These are phyloP conservation scores for Coreoperca whiteheadi DNA, from an alignment of 2,113 vertebrate genomes.

Conservation along the genomic window DNA sequence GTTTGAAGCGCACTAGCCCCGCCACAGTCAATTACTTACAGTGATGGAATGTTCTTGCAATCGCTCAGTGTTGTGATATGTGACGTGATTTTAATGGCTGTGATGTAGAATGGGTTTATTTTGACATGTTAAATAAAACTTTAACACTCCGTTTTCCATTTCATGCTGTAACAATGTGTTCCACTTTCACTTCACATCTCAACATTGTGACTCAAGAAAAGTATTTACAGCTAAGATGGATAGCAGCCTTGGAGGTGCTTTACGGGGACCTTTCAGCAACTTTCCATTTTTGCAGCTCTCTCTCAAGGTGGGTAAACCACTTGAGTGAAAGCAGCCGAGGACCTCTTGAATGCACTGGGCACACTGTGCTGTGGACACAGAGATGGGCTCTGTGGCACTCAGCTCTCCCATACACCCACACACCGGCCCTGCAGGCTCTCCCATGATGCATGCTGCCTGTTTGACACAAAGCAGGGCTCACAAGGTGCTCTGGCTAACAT, in stretches of 20 bases:
- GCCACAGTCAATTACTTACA: background rate
- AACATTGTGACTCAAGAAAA: conserved; percentile 42
- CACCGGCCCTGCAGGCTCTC: conserved; percentile 16
- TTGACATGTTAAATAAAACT: conserved; percentile 34
- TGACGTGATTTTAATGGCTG: background rate
- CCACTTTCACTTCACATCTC: conserved; percentile 40
- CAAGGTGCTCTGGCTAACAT: conserved; percentile 68
- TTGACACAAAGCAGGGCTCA: conserved; percentile 72
- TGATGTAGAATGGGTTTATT: conserved; percentile 21
- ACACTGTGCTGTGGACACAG: background rate
- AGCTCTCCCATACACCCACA: conserved; percentile 1
- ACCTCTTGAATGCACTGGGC: conserved; percentile 21
- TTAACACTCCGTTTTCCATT: conserved; percentile 39
- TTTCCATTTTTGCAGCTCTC: conserved; percentile 54
- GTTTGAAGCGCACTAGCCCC: background rate
- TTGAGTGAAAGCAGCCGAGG: conserved; percentile 51
- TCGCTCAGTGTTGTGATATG: background rate
- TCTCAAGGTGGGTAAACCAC: conserved; percentile 21
- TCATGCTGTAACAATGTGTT: conserved; percentile 7
- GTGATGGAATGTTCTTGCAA: background rate
- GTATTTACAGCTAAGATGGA: conserved; percentile 26
- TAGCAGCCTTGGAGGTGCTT: conserved; percentile 11
- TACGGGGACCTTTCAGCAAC: conserved; percentile 11
- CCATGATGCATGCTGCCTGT: conserved; percentile 42
- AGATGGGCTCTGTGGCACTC: conserved; percentile 48